Conservation (phyloP, 2,797 vertebrate genomes). For the Morelia viridis region DNA sequence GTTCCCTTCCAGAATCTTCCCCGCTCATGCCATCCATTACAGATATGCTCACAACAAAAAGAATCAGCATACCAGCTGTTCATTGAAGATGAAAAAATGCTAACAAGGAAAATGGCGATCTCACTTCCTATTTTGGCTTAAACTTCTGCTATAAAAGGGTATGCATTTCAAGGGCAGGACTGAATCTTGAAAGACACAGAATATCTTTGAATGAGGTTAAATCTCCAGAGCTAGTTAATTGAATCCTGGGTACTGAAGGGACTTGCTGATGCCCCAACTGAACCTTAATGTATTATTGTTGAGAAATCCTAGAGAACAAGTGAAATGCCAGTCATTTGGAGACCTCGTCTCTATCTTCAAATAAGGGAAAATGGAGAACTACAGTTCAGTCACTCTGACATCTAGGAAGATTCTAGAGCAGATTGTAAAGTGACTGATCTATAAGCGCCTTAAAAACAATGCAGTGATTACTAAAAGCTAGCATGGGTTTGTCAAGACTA, state of each 20-base stretch:
- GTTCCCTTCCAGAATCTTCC: no score
- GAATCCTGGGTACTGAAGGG: neutral
- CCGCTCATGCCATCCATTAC: no score
- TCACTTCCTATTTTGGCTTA: neutral
- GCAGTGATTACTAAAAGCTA: neutral
- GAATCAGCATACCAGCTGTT: neutral
- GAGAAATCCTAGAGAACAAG: neutral
- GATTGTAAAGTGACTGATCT: neutral
- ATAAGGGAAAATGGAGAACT: neutral
- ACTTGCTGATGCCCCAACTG: neutral
- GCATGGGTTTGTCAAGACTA: neutral
- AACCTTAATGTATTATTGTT: neutral
- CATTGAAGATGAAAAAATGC: neutral
- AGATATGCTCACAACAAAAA: neutral
- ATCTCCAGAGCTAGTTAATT: neutral
- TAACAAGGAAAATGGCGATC: neutral
- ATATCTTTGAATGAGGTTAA: neutral
- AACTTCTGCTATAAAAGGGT: neutral
- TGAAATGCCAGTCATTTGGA: neutral
- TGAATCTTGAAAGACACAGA: neutral
- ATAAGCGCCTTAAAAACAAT: neutral
- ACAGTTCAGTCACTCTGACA: no score
- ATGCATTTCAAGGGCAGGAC: neutral
- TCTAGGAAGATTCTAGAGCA: neutral
- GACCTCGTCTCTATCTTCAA: neutral